Conservation (phyloP, 1,140 invertebrate species). For the Lithobius niger region DNA sequence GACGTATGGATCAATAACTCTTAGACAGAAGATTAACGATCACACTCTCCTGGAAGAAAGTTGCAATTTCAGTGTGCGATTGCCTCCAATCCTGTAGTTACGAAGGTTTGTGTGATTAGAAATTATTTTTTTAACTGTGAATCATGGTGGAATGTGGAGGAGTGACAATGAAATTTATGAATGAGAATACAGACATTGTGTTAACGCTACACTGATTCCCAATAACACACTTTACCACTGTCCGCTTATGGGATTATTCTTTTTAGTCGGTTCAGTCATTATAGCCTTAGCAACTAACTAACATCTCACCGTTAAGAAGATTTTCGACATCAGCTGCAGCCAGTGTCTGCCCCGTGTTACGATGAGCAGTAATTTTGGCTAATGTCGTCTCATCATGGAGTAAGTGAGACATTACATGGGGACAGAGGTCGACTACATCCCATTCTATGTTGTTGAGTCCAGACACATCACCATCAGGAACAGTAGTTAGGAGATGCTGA, state of each 20-base stretch:
- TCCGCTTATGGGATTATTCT: too few relatives aligned
- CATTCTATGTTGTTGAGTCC: constrained; percentile 78
- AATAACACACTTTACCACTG: neutral
- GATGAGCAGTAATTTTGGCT: constrained; percentile 52
- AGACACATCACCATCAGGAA: constrained; percentile 64
- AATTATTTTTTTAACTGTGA: too few relatives aligned
- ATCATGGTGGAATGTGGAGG: neutral
- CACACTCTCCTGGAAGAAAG: too few relatives aligned
- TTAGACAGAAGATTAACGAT: too few relatives aligned
- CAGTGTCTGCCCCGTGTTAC: constrained; percentile 52
- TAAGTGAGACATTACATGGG: constrained; percentile 68
- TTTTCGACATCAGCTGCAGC: constrained; percentile 47
- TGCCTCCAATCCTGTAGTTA: too few relatives aligned
- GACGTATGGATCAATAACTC: too few relatives aligned
- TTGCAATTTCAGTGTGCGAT: too few relatives aligned
- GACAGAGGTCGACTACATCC: constrained; percentile 68
- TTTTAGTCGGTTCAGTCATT: neutral
- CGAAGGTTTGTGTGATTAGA: too few relatives aligned
- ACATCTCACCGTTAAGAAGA: constrained; percentile 34
- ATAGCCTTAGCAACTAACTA: neutral
- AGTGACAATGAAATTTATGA: neutral
- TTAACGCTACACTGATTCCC: neutral
- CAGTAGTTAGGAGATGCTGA: constrained; percentile 63
- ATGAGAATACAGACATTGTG: neutral
- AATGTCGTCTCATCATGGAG: constrained; percentile 55